phyloP scores from a whole-genome alignment of 2,113 vertebrate genomes.

The Oreochromis niloticus region DNA sequence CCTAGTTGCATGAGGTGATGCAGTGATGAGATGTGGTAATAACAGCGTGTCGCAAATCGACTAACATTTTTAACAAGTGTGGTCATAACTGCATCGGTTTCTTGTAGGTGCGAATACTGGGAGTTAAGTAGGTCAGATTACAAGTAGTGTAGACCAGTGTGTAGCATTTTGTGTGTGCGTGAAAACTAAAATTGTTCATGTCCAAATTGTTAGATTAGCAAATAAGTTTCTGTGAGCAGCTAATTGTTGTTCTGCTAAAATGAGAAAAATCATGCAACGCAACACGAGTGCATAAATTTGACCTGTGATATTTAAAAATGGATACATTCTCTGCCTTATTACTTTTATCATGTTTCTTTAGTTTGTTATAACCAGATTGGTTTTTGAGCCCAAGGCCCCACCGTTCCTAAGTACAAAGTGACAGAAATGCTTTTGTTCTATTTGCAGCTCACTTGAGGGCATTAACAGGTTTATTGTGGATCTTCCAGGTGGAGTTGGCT shows the following conservation, averaged over 20 bases:
- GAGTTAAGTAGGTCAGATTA: not conserved
- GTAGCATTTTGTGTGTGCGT: not conserved
- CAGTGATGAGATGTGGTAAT: not conserved
- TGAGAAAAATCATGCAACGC: not conserved
- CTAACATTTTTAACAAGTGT: not conserved
- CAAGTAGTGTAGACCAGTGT: not conserved
- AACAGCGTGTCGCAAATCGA: not conserved
- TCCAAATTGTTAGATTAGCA: not conserved
- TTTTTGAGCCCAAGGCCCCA: too few species aligned
- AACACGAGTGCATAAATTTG: not conserved
- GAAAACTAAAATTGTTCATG: not conserved
- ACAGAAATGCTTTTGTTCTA: not conserved
- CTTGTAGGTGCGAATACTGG: not conserved
- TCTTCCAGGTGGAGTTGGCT: conserved; percentile 85
- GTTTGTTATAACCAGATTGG: not conserved
- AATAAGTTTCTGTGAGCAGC: not conserved
- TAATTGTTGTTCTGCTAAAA: not conserved
- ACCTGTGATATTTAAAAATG: not conserved
- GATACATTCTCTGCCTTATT: not conserved
- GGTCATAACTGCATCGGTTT: not conserved
- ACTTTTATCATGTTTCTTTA: not conserved
- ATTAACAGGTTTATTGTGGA: not conserved
- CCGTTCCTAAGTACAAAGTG: not conserved
- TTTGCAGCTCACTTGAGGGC: not conserved
- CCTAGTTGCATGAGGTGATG: not conserved